Evolutionary conservation across 2,797 vertebrate genomes (phyloP), one percentile per base, ranked within the genome.

Genomic region (Thunnus albacares): DNA sequence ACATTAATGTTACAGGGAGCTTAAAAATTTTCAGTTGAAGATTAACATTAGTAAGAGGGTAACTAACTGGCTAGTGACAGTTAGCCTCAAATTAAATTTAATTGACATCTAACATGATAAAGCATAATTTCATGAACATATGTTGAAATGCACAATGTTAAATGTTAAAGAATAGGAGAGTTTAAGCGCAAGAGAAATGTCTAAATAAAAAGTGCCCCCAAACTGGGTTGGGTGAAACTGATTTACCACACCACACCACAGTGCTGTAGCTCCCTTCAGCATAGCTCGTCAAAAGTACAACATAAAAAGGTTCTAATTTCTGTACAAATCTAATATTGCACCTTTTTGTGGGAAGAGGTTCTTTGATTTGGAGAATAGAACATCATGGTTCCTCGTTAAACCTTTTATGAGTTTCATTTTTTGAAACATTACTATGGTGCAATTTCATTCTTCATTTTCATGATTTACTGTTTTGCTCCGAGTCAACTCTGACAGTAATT

Each of bases 401-500:
- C 51, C 35, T 61, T 73, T 41, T 55, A 72, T 24, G 41, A 28
- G 20, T 18, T 49, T 49, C 45, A 49, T 49, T 17, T 69, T 67
- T 41, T 22, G 5, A 69, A 73, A 69, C 52, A 38, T 69, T 20
- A 18, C 51, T n/a, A 3, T 38, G 38, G 17, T 57, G 67, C 35
- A 35, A 61, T 52, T 73, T 79, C 24, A 64, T 75, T 24, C 15
- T 52, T 67, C 69, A 49, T 3, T 62, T 75, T 75, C 35, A n/a
- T 82, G 70, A 80, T 81, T 82, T 63, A 74, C n/a, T 58, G 38
- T 64, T 75, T 67, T 4, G 63, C 84, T 81, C 22, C n/a, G 0
- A 62, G 76, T 81, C 56, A 81, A 45, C 59, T 81, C 59, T 3
- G 62, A 79, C 64, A 60, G n/a, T 74, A 60, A 85, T 86, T 86